Percentiles rank a stretch among this genome's conserved stretches.
These are phyloP conservation scores for Seriola aureovittata DNA, from an alignment of 2,113 vertebrate species.

Conservation along the genomic window DNA sequence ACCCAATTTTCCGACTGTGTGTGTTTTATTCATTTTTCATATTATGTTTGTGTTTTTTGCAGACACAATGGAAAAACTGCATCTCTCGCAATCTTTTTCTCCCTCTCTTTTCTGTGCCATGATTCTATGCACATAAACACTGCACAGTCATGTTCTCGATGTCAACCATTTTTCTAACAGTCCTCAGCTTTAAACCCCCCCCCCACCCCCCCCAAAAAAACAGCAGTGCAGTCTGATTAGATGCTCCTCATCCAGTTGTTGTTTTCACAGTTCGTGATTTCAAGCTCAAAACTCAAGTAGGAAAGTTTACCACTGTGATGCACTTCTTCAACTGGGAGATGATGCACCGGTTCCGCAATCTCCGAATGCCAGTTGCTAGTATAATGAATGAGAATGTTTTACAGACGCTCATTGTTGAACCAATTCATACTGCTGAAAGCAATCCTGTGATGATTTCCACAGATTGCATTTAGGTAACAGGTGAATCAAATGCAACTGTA, in stretches of 20 bases:
- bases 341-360: constrained; percentile 1
- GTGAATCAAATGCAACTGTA: constrained; percentile 19
- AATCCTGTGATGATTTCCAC: constrained; percentile 45
- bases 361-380: constrained; percentile 43
- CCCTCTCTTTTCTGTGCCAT: not conserved
- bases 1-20: constrained; percentile 55
- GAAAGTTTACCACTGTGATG: constrained; percentile 10
- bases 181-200: not conserved
- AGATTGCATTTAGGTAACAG: constrained; percentile 32
- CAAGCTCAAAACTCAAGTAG: constrained; percentile 3
- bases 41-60: constrained; percentile 59
- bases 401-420: constrained; percentile 41
- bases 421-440: constrained; percentile 53
- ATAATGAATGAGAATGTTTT: constrained; percentile 59
- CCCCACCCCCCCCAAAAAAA: not conserved
- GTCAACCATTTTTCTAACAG: not conserved
- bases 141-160: not conserved
- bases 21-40: constrained; percentile 71
- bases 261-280: constrained; percentile 11
- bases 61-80: constrained; percentile 43
- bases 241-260: constrained; percentile 16
- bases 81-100: constrained; percentile 3
- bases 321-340: constrained; percentile 28
- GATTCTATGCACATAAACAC: not conserved
- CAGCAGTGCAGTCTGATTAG: not conserved